Conservation (phyloP, 92 coral and sea anemone species). For the Parazoanthus atlanticus region DNA sequence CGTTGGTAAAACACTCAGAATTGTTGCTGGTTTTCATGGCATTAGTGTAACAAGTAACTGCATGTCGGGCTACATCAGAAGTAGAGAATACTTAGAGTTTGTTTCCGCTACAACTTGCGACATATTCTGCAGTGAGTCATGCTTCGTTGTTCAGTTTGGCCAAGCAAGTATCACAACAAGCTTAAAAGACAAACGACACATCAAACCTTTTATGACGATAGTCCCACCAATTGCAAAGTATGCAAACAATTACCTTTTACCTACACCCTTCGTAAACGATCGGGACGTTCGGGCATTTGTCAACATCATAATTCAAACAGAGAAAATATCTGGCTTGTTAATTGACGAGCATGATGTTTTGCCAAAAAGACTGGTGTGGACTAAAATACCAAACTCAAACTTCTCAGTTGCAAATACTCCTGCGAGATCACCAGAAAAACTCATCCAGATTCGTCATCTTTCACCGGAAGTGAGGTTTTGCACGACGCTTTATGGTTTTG, state of each 20-base stretch:
- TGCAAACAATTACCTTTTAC: slow-evolving; percentile 66
- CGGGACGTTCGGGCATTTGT: slow-evolving; percentile 26
- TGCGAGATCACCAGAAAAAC: slow-evolving; percentile 27
- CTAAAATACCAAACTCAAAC: slow-evolving; percentile 13
- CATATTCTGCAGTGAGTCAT: slow-evolving; percentile 68
- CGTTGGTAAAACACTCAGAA: slow-evolving; percentile 56
- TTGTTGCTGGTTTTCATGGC: slow-evolving; percentile 45
- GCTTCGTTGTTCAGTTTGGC: slow-evolving; percentile 79
- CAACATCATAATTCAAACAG: slow-evolving; percentile 44
- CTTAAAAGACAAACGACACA: slow-evolving; percentile 21
- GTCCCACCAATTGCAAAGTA: slow-evolving; percentile 70
- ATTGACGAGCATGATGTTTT: slow-evolving; percentile 36
- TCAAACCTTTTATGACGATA: slow-evolving; percentile 73
- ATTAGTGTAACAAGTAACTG: slow-evolving; percentile 50
- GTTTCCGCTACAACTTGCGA: slow-evolving; percentile 47
- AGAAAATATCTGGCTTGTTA: slow-evolving; percentile 32
- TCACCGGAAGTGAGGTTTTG: background rate
- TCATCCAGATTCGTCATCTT: slow-evolving; percentile 25
- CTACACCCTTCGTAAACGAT: slow-evolving; percentile 49
- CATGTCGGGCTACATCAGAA: slow-evolving; percentile 34
- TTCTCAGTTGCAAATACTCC: background rate
- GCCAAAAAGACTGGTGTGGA: slow-evolving; percentile 2
- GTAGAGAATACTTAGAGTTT: slow-evolving; percentile 47
- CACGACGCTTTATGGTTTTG: slow-evolving; percentile 25
- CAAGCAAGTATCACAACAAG: slow-evolving; percentile 38